These are phyloP conservation scores for Trichonephila clavata DNA, from an alignment of 1,140 invertebrate species.

Conservation along the genomic window DNA sequence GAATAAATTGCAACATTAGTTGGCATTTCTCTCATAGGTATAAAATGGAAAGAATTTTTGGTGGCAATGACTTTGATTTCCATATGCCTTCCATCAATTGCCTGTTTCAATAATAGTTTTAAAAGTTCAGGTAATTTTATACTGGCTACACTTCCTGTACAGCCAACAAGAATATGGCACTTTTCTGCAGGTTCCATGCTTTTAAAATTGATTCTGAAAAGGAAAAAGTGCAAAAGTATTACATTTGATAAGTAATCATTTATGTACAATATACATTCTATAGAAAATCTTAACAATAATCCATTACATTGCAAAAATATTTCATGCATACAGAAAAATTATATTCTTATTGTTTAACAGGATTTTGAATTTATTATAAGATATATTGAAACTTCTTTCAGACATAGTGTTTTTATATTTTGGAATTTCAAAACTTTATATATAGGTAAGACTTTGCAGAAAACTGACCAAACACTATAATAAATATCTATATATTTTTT, in stretches of 20 bases:
- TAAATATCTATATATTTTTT: too few species aligned
- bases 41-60: slow-evolving; percentile 92
- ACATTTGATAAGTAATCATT: background rate
- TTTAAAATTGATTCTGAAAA: background rate
- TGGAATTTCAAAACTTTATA: too few species aligned
- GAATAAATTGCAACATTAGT: slow-evolving; percentile 85
- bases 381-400: too few species aligned
- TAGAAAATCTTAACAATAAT: too few species aligned
- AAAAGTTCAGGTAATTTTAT: slow-evolving; percentile 90
- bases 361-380: too few species aligned
- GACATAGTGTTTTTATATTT: too few species aligned
- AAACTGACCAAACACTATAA: too few species aligned
- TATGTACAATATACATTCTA: background rate
- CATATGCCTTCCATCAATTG: slow-evolving; percentile 80
- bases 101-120: slow-evolving; percentile 81
- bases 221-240: background rate
- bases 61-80: slow-evolving; percentile 91
- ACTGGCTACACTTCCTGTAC: slow-evolving; percentile 95
- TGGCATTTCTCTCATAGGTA: slow-evolving; percentile 80
- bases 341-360: too few species aligned
- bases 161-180: slow-evolving; percentile 87
- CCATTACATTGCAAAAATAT: too few species aligned
- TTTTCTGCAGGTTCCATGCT: slow-evolving; percentile 60
- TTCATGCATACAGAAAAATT: too few species aligned
- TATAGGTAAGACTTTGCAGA: too few species aligned